Base-by-base conservation (phyloP, 1,140 invertebrate genomes). In the Cylas formicarius region DNA sequence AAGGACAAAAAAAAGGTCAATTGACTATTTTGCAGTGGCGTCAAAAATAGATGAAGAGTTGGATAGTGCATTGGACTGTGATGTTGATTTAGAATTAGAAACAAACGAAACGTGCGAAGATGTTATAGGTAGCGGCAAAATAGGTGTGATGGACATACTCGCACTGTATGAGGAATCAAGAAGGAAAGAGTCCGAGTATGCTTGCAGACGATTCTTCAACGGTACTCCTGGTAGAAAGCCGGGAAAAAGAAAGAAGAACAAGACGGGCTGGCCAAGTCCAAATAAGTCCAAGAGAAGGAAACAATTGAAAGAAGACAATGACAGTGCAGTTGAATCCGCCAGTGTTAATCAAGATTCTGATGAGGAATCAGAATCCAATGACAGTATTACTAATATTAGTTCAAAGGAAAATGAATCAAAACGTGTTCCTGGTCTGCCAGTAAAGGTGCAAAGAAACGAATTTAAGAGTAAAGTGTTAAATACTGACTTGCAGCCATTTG, bases 211-310 rank as follows among this genome's bases (percentile, higher is more conserved):
- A 23, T 48, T 53, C 7, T 45, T 50, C 10, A 58, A 53, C 27
- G 50, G 47, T 10, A 18, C 47, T 4, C 44, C 51, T 2, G 52
- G 44, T 3, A 39, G 53, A 9, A 64, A 63, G 43, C 56, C 57
- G 0, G 52, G 53, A 1, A 42, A 56, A 7, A 55, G 58, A 44
- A 59, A 58, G 45, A 63, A 63, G 46, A 80, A 80, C 57, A 69
- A 74, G 19, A 80, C 77, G 0, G 77, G 77, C 7, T 80, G 77
- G 77, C 77, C 77, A 0, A 73, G 74, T n/a, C 77, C 77, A 0
- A 73, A 74, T n/a, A 72, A 69, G 27, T 72, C 71, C 14, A 54
- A 39, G 23, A 46, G 52, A 23, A 44, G 20, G 14, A 50, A 54
- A 28, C 31, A 33, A n/a, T 40, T 44, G 21, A 49, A 51, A 35